Evolutionary conservation across 1,140 invertebrate species (phyloP).

Genomic region (Solen grandis): DNA sequence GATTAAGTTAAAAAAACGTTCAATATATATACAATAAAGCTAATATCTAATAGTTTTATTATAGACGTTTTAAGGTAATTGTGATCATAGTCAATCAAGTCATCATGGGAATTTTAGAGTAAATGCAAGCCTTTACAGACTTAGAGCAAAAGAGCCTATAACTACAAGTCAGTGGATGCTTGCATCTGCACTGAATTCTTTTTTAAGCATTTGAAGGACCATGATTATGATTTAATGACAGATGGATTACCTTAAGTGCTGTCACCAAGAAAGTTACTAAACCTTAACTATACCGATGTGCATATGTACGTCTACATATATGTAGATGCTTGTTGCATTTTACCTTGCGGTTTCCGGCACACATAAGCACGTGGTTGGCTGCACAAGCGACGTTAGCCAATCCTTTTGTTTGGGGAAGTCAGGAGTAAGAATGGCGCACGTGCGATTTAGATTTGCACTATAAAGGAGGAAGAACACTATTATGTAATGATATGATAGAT

Average conservation of each 20-base stretch:
- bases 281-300: no score
- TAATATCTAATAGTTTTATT: no score
- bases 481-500: not conserved
- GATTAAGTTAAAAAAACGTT: no score
- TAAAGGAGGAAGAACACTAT: not conserved
- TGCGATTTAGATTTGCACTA: not conserved
- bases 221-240: not conserved
- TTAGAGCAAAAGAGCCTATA: not conserved
- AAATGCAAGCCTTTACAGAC: no score
- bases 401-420: not conserved
- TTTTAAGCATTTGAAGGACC: not conserved
- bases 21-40: no score
- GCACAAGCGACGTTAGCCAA: constrained; percentile 16
- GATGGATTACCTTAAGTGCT: not conserved
- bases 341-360: constrained; percentile 43
- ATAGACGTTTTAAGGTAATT: no score
- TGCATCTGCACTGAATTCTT: not conserved
- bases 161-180: not conserved
- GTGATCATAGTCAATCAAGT: no score
- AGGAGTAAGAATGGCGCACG: constrained; percentile 18
- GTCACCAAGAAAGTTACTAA: not conserved
- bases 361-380: constrained; percentile 9
- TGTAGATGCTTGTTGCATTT: not conserved
- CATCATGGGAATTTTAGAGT: no score
- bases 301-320: no score